Evolutionary conservation across 37 sponge, comb jelly and placozoan species (phyloP), one percentile per base, ranked within the genome.

Genomic region (Beroe forskalii): DNA sequence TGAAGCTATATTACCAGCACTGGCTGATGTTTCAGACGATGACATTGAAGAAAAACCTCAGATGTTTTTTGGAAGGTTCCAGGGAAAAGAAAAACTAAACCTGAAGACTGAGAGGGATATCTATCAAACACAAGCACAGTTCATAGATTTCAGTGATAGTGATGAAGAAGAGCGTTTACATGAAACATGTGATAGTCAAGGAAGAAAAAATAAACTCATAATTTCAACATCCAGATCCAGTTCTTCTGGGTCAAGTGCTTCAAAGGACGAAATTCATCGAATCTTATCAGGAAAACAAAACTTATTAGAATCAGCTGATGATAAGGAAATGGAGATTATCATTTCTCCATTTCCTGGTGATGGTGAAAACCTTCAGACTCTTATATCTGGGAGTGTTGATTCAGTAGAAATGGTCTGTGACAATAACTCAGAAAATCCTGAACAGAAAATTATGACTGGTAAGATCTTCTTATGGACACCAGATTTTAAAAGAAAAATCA

Each of bases 11-110:
- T n/a, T 80, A 20, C 86, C 86, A 42, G 86, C 86, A 35, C 40
- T 80, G 28, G 23, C 24, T 23, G 86, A 80, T 27, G 55, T 80
- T 44, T 80, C 86, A 35, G 86, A 80, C 27, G 86, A 80, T 44
- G 86, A 80, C 14, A 35, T 9, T 43, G 86, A 80, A 22, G 86
- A 80, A 35, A 80, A 44, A 25, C 55, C 86, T 44, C 38, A 80
- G 55, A 38, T 80, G 86, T 80, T 80, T 43, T 80, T 80, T 80
- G 86, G 86, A 41, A 80, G 42, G 48, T 80, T 80, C 30, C 86
- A 32, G 14, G 37, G 86, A 4, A 44, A 44, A 44, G 38, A 32
- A 19, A 80, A 80, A 25, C 28, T 80, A 25, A 25, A 43, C 27
- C 55, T 80, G 9, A 41, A 25, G 4, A 80, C 86, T 23, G 86